Evolutionary conservation across 2,797 vertebrate species (phyloP), one percentile per base, ranked within the genome.

Genomic region (Manis pentadactyla): DNA sequence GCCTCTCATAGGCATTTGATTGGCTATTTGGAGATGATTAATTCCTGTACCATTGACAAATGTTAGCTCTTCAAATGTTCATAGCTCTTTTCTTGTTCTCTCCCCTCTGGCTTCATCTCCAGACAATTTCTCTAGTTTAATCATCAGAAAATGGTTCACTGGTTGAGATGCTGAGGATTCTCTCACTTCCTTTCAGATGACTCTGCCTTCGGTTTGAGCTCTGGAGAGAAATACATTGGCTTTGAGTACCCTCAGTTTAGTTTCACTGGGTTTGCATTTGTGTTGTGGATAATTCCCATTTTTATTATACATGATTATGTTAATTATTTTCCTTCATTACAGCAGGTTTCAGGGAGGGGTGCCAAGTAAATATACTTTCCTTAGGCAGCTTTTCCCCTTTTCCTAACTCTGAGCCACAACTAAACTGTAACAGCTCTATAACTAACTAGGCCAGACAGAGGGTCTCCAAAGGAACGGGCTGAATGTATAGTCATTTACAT

Each of bases 71-170:
- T 57, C 12, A 51, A n/a, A 53, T 31, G 13, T 55, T 42, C 2
- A 0, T 63, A 37, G 23, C 59, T 84, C 0, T 53, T 68, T 91
- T 69, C 17, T 71, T 23, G 87, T 61, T 64, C 4, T 63, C 61
- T 19, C n/a, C 8, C 6, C 21, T 64, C 15, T 84, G 59, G 53
- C 37, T 94, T 93, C 42, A 59, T 93, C 74, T 91, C 73, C 59
- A 85, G 39, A 85, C 12, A 92, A n/a, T 74, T 90, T 90, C 42
- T 89, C 39, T 61, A 51, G 29, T 78, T 90, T 87, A 89, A 86
- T 78, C 87, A 18, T 61, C 34, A 79, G 51, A 66, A 96, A 86
- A 64, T 51, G 59, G 31, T 49, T 92, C 17, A 61, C 57, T 89
- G 49, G 18, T 78, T 83, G 82, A 94, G 69, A 73, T n/a, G 17